phyloP scores from a whole-genome alignment of 2,888 invertebrate genomes.

The Thysanoteuthis rhombus region DNA sequence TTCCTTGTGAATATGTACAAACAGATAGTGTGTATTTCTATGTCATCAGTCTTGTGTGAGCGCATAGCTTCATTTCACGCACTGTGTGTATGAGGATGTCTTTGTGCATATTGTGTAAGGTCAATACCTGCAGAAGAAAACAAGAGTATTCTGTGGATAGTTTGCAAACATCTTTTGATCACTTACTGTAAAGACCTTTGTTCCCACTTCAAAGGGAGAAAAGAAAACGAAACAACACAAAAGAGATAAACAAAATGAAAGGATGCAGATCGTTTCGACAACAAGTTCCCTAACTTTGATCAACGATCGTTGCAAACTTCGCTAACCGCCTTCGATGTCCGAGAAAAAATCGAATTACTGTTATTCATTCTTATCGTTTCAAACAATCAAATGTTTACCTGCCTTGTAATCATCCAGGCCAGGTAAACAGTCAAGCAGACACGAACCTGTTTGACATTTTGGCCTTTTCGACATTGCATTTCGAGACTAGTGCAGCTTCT shows the following conservation, averaged over 20 bases:
- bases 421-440: too few species aligned
- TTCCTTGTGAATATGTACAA: too few species aligned
- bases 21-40: too few species aligned
- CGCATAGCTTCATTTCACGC: too few species aligned
- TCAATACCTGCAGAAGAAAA: neutral
- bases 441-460: too few species aligned
- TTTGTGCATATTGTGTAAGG: neutral
- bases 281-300: neutral
- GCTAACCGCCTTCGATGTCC: neutral
- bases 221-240: neutral
- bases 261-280: neutral
- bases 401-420: too few species aligned
- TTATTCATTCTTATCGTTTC: too few species aligned
- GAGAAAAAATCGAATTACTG: neutral
- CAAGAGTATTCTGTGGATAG: neutral
- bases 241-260: neutral
- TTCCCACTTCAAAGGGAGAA: neutral
- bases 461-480: too few species aligned
- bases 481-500: too few species aligned
- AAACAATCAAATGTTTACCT: too few species aligned
- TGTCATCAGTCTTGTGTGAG: too few species aligned
- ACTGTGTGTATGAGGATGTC: neutral
- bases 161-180: neutral
- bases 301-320: neutral
- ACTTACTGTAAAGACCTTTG: neutral